A percentile compares a stretch with the other conserved stretches of the same genome.
Conservation (phyloP, 2,113 vertebrate genomes). For the Melanostigma gelatinosum region DNA sequence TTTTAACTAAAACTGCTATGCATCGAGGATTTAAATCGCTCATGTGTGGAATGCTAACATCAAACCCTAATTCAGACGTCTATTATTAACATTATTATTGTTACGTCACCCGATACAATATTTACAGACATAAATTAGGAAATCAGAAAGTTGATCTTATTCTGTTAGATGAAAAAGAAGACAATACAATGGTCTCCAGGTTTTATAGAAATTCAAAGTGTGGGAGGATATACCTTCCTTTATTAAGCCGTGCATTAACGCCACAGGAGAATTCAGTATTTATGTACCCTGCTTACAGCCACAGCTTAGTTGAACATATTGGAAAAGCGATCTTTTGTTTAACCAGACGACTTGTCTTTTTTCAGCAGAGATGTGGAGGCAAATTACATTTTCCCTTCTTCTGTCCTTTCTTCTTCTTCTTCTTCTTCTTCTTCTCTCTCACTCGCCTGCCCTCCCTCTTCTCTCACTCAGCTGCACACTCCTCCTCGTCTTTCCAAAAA, state of each 20-base stretch:
- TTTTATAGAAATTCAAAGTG: conserved; percentile 14
- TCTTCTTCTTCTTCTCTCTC: conserved; percentile 33
- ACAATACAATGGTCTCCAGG: not conserved
- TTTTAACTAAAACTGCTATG: no score
- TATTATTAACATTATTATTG: not conserved
- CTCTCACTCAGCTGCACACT: conserved; percentile 75
- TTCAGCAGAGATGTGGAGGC: conserved; percentile 41
- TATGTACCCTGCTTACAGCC: conserved; percentile 1
- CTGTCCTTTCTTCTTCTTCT: conserved; percentile 34
- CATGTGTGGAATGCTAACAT: not conserved
- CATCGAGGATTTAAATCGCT: not conserved
- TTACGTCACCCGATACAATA: not conserved
- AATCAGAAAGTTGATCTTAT: not conserved
- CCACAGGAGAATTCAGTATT: conserved; percentile 1
- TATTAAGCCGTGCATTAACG: conserved; percentile 11
- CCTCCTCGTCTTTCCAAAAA: conserved; percentile 75
- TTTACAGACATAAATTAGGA: not conserved
- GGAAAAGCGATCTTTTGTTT: conserved; percentile 26
- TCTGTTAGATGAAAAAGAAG: conserved; percentile 15
- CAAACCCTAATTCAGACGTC: not conserved
- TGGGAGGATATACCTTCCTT: conserved; percentile 13
- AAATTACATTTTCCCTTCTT: conserved; percentile 53
- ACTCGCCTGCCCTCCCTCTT: conserved; percentile 51
- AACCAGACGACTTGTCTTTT: conserved; percentile 39
- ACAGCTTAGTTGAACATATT: conserved; percentile 13